Evolutionary conservation across 2,888 invertebrate genomes (phyloP).

Genomic region (Sclerodermus sp.): DNA sequence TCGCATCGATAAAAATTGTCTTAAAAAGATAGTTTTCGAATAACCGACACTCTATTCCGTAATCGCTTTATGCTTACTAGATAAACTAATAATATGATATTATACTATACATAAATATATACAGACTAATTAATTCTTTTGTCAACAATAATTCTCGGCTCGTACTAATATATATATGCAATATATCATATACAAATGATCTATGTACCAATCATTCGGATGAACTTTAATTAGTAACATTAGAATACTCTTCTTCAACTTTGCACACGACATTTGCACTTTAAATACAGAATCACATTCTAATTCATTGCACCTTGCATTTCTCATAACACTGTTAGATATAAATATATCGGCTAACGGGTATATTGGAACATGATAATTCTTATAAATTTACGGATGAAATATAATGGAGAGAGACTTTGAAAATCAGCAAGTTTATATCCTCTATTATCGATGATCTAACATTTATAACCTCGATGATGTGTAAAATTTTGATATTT

Average conservation of each 20-base stretch:
- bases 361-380: too few species aligned
- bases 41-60: too few species aligned
- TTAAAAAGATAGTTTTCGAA: too few species aligned
- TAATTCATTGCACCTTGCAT: constrained; percentile 43
- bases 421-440: too few species aligned
- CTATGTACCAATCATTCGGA: constrained; percentile 19
- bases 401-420: too few species aligned
- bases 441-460: too few species aligned
- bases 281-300: constrained; percentile 54
- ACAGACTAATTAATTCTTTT: constrained; percentile 40
- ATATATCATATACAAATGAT: constrained; percentile 16
- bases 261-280: constrained; percentile 51
- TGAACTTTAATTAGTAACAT: constrained; percentile 41
- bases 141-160: constrained; percentile 36
- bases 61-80: too few species aligned
- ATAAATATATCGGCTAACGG: constrained; percentile 24
- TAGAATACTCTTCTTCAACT: constrained; percentile 52
- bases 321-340: constrained; percentile 26
- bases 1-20: too few species aligned
- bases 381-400: too few species aligned
- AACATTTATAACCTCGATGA: too few species aligned
- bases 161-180: constrained; percentile 25
- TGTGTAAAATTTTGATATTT: too few species aligned
- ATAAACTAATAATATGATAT: too few species aligned
- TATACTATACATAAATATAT: constrained; percentile 44